Percentiles rank a stretch among this genome's conserved stretches.
Evolutionary conservation across 2,797 vertebrate species (phyloP).

Genomic region (Anableps anableps): DNA sequence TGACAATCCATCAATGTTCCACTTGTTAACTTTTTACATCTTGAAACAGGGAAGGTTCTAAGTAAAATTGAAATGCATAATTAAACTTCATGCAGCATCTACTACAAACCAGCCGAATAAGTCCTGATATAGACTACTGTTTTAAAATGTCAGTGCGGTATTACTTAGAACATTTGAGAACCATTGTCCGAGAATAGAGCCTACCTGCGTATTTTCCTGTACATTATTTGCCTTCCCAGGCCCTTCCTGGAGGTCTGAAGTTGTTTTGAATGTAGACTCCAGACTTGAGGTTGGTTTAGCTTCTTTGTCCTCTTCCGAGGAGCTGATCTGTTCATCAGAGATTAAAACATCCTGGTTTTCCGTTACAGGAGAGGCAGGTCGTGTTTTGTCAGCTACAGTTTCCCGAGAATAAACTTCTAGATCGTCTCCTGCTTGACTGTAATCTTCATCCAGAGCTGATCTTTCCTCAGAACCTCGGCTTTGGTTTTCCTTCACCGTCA

Average conservation of each 20-base stretch:
- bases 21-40: no score
- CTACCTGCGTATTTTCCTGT: slow-evolving; percentile 42
- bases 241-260: slow-evolving; percentile 11
- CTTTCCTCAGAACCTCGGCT: background rate
- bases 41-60: no score
- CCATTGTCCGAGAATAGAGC: background rate
- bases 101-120: background rate
- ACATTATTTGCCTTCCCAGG: background rate
- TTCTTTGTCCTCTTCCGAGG: background rate
- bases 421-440: background rate
- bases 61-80: no score
- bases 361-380: background rate
- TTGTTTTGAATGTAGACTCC: slow-evolving; percentile 10
- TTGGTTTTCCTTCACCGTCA: background rate
- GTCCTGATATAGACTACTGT: background rate
- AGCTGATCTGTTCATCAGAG: background rate
- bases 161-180: background rate
- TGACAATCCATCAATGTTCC: background rate
- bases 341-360: slow-evolving; percentile 13
- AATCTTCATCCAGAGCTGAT: slow-evolving; percentile 7
- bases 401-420: background rate
- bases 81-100: background rate
- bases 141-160: background rate
- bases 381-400: background rate
- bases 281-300: background rate